Percentiles rank a stretch among this genome's conserved stretches.
phyloP scores from a whole-genome alignment of 92 coral and sea anemone species.

The Zoanthus solanderi region DNA sequence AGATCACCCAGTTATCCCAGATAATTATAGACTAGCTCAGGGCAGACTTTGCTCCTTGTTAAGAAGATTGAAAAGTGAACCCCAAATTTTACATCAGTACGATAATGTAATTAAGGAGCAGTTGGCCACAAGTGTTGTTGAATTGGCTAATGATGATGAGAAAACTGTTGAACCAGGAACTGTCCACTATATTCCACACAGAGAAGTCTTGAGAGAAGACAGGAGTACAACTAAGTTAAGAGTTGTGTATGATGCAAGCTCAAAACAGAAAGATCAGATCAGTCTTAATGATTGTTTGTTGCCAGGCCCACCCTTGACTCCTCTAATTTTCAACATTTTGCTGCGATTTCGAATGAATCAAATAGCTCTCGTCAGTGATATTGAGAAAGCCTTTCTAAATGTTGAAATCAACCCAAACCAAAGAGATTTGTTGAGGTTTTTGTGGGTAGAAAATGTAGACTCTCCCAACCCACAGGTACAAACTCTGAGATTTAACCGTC shows the following conservation, averaged over 20 bases:
- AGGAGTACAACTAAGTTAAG: conserved; percentile 39
- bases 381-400: conserved; percentile 47
- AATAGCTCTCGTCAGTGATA: conserved; percentile 27
- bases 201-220: conserved; percentile 55
- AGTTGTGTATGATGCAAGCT: conserved; percentile 49
- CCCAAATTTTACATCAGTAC: conserved; percentile 33
- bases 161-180: conserved; percentile 15
- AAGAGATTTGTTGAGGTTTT: conserved; percentile 29
- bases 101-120: conserved; percentile 51
- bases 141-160: conserved; percentile 30
- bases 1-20: conserved; percentile 53
- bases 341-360: conserved; percentile 38
- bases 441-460: conserved; percentile 54
- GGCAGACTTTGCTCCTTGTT: conserved; percentile 42
- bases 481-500: conserved; percentile 55
- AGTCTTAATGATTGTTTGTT: conserved; percentile 41
- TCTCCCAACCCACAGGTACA: conserved; percentile 31
- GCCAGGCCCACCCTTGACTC: conserved; percentile 35
- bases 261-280: conserved; percentile 14
- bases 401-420: conserved; percentile 43
- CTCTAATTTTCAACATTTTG: conserved; percentile 38
- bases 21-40: conserved; percentile 32
- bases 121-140: conserved; percentile 30
- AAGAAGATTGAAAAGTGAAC: conserved; percentile 12
- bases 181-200: conserved; percentile 55